These are phyloP conservation scores for Valencia hispanica DNA, from an alignment of 2,797 vertebrate species.

Conservation along the genomic window DNA sequence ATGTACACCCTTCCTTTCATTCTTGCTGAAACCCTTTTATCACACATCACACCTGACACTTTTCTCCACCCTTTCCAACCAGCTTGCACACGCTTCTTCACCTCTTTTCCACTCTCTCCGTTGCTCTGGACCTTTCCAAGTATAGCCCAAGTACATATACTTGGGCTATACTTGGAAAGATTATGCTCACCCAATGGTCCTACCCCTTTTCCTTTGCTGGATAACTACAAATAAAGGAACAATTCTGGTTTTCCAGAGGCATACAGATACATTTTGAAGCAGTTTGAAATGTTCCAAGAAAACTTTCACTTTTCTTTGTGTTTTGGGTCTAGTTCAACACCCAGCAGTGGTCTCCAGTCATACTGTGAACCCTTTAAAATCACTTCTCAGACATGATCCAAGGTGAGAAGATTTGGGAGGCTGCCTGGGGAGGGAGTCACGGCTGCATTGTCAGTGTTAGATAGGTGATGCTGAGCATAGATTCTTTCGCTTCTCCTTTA, in stretches of 20 bases:
- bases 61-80: no score
- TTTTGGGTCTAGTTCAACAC: not conserved
- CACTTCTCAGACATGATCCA: not conserved
- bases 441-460: conserved; percentile 1
- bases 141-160: no score
- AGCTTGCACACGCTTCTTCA: no score
- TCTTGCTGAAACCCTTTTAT: no score
- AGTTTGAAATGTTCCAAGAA: not conserved
- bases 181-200: no score
- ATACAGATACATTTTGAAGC: not conserved
- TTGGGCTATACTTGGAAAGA: not conserved
- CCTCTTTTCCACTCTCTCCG: no score
- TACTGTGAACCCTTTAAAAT: not conserved
- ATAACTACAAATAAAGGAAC: not conserved
- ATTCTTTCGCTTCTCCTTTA: not conserved
- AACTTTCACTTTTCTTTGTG: not conserved
- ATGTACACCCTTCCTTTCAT: no score
- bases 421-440: not conserved
- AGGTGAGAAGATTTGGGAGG: not conserved
- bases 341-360: not conserved
- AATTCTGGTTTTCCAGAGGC: not conserved
- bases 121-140: no score
- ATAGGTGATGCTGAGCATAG: conserved; percentile 8
- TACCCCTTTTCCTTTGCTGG: not conserved
- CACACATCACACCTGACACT: no score